Conservation (phyloP, 1,140 invertebrate species). For the Cyclargus thomasi region DNA sequence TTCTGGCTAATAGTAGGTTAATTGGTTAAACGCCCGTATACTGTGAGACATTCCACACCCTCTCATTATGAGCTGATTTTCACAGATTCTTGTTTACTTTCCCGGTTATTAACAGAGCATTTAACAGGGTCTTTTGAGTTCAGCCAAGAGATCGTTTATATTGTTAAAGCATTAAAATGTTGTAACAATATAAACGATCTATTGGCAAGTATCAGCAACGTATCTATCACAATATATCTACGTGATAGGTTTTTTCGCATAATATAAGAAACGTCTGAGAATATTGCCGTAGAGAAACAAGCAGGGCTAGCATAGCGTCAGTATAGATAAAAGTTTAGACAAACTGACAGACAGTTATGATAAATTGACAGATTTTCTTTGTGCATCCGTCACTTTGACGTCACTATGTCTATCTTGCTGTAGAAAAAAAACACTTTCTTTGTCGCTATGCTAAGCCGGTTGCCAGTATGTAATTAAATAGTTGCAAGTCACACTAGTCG, state of each 20-base stretch:
- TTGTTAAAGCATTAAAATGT: too few species aligned
- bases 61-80: conserved; percentile 9
- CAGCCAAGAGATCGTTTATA: too few species aligned
- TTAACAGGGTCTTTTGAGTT: neutral
- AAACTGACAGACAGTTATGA: too few species aligned
- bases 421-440: too few species aligned
- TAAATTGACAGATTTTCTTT: too few species aligned
- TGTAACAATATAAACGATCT: neutral
- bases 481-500: neutral
- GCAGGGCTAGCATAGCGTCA: too few species aligned
- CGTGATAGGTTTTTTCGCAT: neutral
- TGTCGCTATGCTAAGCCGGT: too few species aligned
- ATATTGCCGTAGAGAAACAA: too few species aligned
- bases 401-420: too few species aligned
- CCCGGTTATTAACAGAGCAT: neutral
- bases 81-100: conserved; percentile 13
- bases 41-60: conserved; percentile 15
- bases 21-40: conserved; percentile 11
- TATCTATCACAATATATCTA: neutral
- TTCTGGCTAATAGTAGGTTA: conserved; percentile 16
- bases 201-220: neutral
- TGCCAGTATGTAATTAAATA: too few species aligned
- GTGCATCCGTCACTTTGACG: too few species aligned
- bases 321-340: too few species aligned
- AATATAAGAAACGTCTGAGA: neutral